Percentiles rank a stretch among this genome's conserved stretches.
Evolutionary conservation across 1,140 invertebrate species (phyloP).

Genomic region (Aricia agestis): DNA sequence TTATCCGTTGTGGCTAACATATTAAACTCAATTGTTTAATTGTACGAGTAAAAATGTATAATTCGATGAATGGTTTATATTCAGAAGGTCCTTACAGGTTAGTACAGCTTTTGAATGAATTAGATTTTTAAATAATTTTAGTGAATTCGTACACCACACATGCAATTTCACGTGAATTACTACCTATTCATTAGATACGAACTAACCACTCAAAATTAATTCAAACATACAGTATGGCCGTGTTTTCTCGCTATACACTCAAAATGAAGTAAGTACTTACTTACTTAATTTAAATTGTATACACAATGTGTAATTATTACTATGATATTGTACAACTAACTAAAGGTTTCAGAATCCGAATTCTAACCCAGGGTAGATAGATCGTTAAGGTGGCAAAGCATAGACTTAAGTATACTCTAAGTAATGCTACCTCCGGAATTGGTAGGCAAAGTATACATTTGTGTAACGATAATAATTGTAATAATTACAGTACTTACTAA

Average conservation of each 20-base stretch:
- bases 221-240: not conserved
- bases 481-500: no score
- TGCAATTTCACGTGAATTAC: not conserved
- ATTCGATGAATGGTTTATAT: slow-evolving; percentile 61
- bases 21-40: slow-evolving; percentile 29
- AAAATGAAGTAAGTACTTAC: not conserved
- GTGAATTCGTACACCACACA: slow-evolving; percentile 6
- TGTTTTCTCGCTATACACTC: not conserved
- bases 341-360: no score
- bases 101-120: slow-evolving; percentile 33
- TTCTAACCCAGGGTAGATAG: no score
- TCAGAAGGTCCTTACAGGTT: slow-evolving; percentile 64
- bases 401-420: no score
- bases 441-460: no score
- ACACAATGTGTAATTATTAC: no score
- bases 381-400: no score
- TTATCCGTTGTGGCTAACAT: slow-evolving; percentile 34
- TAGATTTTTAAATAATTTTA: slow-evolving; percentile 31
- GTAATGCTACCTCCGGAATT: no score
- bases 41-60: slow-evolving; percentile 50
- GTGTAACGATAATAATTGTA: no score
- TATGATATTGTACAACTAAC: no score
- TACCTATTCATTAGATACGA: not conserved
- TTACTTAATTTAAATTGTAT: no score
- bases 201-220: not conserved